Evolutionary conservation across 2,797 vertebrate species (phyloP).

Genomic region (Pempheris klunzingeri): DNA sequence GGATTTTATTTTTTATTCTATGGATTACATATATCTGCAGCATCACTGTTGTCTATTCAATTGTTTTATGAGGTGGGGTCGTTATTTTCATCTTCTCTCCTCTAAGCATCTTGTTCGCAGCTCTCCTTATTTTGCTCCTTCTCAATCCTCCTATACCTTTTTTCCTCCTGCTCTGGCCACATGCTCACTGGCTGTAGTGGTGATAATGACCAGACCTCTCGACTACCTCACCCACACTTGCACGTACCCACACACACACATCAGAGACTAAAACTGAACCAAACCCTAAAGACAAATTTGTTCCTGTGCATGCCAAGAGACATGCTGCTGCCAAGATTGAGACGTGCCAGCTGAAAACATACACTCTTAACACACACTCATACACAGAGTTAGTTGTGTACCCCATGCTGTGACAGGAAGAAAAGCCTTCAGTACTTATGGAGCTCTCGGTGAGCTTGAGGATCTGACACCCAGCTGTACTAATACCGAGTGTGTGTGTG

Average conservation of each 20-base stretch:
- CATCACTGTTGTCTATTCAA: neutral
- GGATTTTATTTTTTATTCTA: neutral
- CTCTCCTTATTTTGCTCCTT: constrained; percentile 45
- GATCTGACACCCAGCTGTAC: constrained; percentile 92
- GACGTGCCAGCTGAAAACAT: constrained; percentile 80
- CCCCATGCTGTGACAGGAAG: constrained; percentile 83
- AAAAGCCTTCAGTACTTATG: constrained; percentile 87
- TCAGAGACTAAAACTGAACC: constrained; percentile 84
- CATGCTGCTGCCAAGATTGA: constrained; percentile 78
- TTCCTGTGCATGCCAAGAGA: constrained; percentile 86
- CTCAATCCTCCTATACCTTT: constrained; percentile 39
- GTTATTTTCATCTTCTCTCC: constrained; percentile 20
- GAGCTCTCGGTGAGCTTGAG: constrained; percentile 85
- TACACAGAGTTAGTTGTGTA: constrained; percentile 58
- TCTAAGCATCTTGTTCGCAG: constrained; percentile 10
- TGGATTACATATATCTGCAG: constrained; percentile 8
- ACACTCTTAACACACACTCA: constrained; percentile 45
- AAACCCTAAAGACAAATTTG: constrained; percentile 90
- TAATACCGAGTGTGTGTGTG: constrained; percentile 57
- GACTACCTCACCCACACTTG: constrained; percentile 62
- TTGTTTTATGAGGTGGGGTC: neutral
- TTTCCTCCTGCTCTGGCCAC: constrained; percentile 41
- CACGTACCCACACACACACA: constrained; percentile 43
- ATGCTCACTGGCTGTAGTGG: constrained; percentile 80
- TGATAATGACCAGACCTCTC: constrained; percentile 91